Base-by-base conservation (phyloP, 2,113 vertebrate species). In the Podarcis muralis region DNA sequence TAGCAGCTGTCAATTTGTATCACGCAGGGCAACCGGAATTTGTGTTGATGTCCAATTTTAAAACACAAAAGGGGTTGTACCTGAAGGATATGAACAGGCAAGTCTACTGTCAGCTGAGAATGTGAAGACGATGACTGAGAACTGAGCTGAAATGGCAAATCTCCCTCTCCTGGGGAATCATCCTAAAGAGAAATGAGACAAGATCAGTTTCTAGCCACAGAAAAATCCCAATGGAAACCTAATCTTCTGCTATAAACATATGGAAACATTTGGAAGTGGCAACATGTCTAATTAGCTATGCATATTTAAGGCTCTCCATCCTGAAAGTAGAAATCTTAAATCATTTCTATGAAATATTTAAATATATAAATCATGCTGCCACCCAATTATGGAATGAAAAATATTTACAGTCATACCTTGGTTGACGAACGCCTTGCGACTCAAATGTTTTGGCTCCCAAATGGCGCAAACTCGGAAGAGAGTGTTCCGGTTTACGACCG, bases 11-110 rank as follows among this genome's bases (percentile, higher is more conserved):
- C 40, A 6, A 12, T 30, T 71, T 83, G 71, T 84, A 71, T 40
- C 3, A 74, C 12, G 30, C 68, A 72, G 20, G 48, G 74, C 18
- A 35, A 1, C 48, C 6, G 3, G 30, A 84, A 78, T 4, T 78
- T 1, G n/a, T n/a, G 68, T 91, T 59, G 6, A 16, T 32, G 80
- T 62, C 59, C 79, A 92, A 57, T 30, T 53, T 72, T n/a, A 53
- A 57, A 92, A 88, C 78, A 35, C 87, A 77, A 84, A 85, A 16
- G 30, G 32, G 23, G 79, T 25, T 89, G 72, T 92, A 99, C 99
- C 98, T 99, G 98, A 91, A 99, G 96, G 87, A 99, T 98, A 92
- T 98, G 98, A 96, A 99, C 97, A 1, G 99, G 99, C 88, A 99
- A 93, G 93, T 99, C 98, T 4, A 98, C 97, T 0, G 98, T 98